phyloP scores from a whole-genome alignment of 23 tunicate species.

The Diplosoma virens region DNA sequence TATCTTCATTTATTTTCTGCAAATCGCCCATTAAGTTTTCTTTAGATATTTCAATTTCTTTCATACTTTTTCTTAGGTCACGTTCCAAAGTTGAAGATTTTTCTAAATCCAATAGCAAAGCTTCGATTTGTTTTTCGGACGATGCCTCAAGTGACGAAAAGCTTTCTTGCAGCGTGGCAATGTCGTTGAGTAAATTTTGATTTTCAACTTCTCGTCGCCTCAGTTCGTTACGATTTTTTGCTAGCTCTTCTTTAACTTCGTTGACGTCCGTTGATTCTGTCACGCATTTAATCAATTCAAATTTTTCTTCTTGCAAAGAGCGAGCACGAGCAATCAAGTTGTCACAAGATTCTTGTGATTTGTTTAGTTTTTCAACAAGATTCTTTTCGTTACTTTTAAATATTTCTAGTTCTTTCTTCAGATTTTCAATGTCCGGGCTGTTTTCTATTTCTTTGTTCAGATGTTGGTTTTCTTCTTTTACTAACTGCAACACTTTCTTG shows the following conservation, averaged over 20 bases:
- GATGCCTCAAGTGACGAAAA: background rate
- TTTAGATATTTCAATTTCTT: conserved; percentile 32
- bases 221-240: background rate
- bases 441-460: background rate
- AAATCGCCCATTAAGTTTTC: conserved; percentile 21
- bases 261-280: background rate
- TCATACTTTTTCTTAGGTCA: background rate
- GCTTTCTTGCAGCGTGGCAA: conserved; percentile 3
- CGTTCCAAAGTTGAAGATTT: background rate
- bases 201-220: background rate
- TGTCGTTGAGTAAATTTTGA: conserved; percentile 20
- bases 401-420: conserved; percentile 9
- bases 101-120: background rate
- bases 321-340: conserved; percentile 13
- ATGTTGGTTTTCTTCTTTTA: conserved; percentile 16
- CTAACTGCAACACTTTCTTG: conserved; percentile 17
- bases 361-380: conserved; percentile 5
- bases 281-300: conserved; percentile 17
- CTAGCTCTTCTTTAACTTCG: background rate
- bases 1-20: conserved; percentile 23
- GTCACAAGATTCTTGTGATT: conserved; percentile 29
- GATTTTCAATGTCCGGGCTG: background rate
- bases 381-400: conserved; percentile 4
- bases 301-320: conserved; percentile 43
- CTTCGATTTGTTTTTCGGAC: conserved; percentile 20